Evolutionary conservation across 2,113 vertebrate genomes (phyloP), one percentile per base, ranked within the genome.

Genomic region (Bothrops jararaca): DNA sequence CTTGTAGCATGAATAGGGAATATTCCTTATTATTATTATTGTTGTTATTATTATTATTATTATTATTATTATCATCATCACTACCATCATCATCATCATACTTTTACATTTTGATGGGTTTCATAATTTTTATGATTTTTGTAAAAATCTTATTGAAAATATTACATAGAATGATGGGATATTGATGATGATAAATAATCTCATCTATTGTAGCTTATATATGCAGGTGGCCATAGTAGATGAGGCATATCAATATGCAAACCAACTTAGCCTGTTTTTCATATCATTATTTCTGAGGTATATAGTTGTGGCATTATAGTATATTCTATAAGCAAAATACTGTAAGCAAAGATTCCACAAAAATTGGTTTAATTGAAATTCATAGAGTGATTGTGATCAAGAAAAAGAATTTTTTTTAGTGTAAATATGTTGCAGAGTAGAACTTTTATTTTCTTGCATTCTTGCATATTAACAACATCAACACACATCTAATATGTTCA

Each of bases 361-460:
- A 86, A 86, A 57, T 29, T 88, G 9, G 45, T 39, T 53, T 64
- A 22, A 39, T 26, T 69, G 13, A 15, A 10, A 50, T 87, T 39
- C 5, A n/a, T 23, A 18, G 4, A 29, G 50, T 1, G 50, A 29
- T 60, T 86, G 18, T 50, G 85, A 29, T 12, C 42, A 86, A 29
- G 26, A 22, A 86, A 64, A 85, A 39, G 29, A 52, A 9, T 50
- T 50, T 50, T n/a, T n/a, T 50, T 50, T 34, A 48, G 24, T 53
- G 69, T 60, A 58, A n/a, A 29, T 10, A 60, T 10, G 4, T 89
- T 85, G 34, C 45, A 20, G 26, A 45, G 10, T 89, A 64, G 24
- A 54, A 42, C 45, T 57, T 88, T 58, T 69, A 42, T 93, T 94
- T 88, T 91, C 69, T 93, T 54, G 90, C 54, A 93, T 3, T 89